phyloP scores from a whole-genome alignment of 2,113 vertebrate genomes.

The Mohoua ochrocephala region DNA sequence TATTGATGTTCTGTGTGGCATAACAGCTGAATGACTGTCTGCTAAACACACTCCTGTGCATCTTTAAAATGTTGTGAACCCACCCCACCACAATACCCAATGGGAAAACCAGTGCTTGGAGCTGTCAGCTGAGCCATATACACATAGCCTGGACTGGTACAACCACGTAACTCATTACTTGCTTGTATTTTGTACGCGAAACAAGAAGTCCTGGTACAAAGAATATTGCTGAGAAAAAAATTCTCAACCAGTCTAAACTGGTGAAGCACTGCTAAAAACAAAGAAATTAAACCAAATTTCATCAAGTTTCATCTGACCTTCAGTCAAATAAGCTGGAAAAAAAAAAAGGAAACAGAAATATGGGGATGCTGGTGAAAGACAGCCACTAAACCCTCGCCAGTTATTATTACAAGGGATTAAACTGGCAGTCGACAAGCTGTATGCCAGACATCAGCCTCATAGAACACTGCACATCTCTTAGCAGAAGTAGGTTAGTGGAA shows the following conservation, averaged over 20 bases:
- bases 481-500: neutral
- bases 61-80: neutral
- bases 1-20: fast-evolving
- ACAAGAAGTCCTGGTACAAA: neutral
- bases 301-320: neutral
- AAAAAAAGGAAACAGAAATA: neutral
- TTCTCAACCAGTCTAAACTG: neutral
- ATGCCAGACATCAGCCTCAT: neutral
- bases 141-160: neutral
- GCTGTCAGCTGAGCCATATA: neutral
- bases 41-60: neutral
- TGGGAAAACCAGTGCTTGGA: neutral
- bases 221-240: neutral
- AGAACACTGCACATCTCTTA: neutral
- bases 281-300: neutral
- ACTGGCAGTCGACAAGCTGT: neutral
- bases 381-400: neutral
- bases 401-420: slow-evolving; percentile 5
- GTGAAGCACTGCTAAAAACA: neutral
- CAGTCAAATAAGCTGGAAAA: neutral
- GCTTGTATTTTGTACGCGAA: neutral
- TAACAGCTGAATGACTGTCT: neutral
- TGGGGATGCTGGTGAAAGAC: neutral
- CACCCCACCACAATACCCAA: neutral
- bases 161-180: neutral